Percentiles rank a stretch among this genome's conserved stretches.
These are phyloP conservation scores for Bryconaethiops microstoma DNA, from an alignment of 2,797 vertebrate genomes.

Conservation along the genomic window DNA sequence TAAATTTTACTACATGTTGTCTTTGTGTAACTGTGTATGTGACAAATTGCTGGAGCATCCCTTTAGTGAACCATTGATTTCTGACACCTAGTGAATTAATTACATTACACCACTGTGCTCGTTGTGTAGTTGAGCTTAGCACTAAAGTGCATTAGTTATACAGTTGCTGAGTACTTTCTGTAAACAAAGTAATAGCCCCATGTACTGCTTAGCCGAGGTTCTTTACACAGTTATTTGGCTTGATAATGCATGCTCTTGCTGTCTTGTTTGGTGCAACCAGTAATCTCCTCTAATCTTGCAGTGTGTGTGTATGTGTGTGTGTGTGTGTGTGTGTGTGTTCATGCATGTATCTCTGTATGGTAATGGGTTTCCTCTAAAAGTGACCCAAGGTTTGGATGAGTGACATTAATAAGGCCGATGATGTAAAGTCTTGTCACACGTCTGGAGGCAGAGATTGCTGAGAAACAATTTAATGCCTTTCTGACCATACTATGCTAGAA, in stretches of 20 bases:
- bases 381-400: constrained; percentile 44
- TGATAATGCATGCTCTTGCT: constrained; percentile 40
- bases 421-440: constrained; percentile 51
- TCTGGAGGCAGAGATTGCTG: constrained; percentile 40
- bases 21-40: too few species aligned
- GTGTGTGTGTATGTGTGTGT: constrained; percentile 12
- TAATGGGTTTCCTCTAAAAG: constrained; percentile 23
- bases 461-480: constrained; percentile 58
- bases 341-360: constrained; percentile 13
- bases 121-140: not conserved
- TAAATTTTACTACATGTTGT: too few species aligned
- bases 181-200: constrained; percentile 1
- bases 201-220: constrained; percentile 15
- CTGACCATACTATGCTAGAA: constrained; percentile 37
- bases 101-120: constrained; percentile 14
- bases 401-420: constrained; percentile 61
- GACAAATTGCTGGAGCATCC: not conserved
- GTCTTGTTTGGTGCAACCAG: constrained; percentile 41
- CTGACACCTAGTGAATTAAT: not conserved
- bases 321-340: constrained; percentile 6
- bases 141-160: not conserved
- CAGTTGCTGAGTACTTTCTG: constrained; percentile 16
- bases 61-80: not conserved
- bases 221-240: constrained; percentile 30
- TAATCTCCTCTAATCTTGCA: constrained; percentile 32